Base-by-base conservation (phyloP, 2,113 vertebrate species). In the Chunga burmeisteri region DNA sequence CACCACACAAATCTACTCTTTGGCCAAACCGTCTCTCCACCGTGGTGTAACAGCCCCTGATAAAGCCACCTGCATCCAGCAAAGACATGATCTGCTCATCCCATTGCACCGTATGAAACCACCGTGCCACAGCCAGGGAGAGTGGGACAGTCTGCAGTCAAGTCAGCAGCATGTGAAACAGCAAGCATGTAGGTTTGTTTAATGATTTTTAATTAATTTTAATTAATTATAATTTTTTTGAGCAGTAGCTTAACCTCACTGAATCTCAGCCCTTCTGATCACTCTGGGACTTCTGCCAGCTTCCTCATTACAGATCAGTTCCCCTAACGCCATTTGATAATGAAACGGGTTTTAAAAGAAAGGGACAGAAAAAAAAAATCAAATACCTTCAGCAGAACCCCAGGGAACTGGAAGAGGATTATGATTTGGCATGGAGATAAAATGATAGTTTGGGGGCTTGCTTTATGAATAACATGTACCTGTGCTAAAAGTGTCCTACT, bases 141-240 rank as follows among this genome's bases (percentile, higher is more conserved):
- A 56, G 47, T 10, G 21, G 84, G 78, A 86, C 81, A 20, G 52
- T 5, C 86, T 78, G 63, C 94, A 30, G 16, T 38, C 92, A 79
- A 71, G 52, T 67, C 86, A 92, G 87, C 66, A 84, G 81, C 90
- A 96, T 61, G n/a, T 78, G 81, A 73, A 94, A 72, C 30, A 32
- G 78, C 67, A 84, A 91, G 93, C 92, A 40, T 7, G 44, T 96
- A 91, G 95, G 78, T 94, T 96, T 94, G 84, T 82, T 96, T 96
- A 91, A 96, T 95, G 97, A 93, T 96, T 97, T 97, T 97, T 97
- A 97, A 98, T 98, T 98, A 97, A 97, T 98, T 97, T 96, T 97
- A 97, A 97, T 98, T 96, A 94, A 89, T 97, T 96, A 91, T 47
- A 36, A 23, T 78, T 49, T n/a, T 46, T 49, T 47, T 44, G 88